Base-by-base conservation (phyloP, 2,113 vertebrate species). In the Platanista minor region DNA sequence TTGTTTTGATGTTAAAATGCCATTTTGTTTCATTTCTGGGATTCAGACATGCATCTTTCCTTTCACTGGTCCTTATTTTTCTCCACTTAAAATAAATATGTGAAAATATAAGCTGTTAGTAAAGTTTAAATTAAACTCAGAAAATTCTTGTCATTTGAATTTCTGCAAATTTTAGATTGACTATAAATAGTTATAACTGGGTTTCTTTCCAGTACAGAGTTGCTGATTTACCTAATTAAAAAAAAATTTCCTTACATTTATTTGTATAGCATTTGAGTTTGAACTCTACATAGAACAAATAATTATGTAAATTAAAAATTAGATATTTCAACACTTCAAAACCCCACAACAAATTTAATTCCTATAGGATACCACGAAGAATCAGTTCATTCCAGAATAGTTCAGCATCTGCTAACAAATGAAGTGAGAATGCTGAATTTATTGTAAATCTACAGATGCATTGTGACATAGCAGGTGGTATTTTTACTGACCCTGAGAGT, bases 271-370 rank as follows among this genome's bases (percentile, higher is more conserved):
- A 98, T 89, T 91, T 98, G 20, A 96, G 96, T 98, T 96, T 97
- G 78, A 98, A 90, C 69, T 96, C 43, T 97, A 97, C 98, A 87
- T 90, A 95, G 96, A 98, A 96, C 74, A 98, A 98, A 98, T 94
- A 98, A 97, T 98, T 98, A 98, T 97, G 91, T 89, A 98, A 98
- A 98, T 97, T 90, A 98, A 98, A 98, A 97, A 92, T 97, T 96
- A 98, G 77, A 94, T 97, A 27, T 94, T 98, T 97, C 89, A 98
- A 92, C 85, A 97, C 29, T 98, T 98, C 61, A 84, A 95, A 98
- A 96, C 98, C 90, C 72, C 93, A 91, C 86, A 96, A 94, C 74
- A 97, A 67, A 87, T 97, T 98, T 98, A 98, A 98, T 98, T 98
- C 94, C 74, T 98, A 74, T 94, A 97, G 97, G 92, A 83, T 96